Conservation (phyloP, 1,140 invertebrate species). For the Solenopsis fugax region DNA sequence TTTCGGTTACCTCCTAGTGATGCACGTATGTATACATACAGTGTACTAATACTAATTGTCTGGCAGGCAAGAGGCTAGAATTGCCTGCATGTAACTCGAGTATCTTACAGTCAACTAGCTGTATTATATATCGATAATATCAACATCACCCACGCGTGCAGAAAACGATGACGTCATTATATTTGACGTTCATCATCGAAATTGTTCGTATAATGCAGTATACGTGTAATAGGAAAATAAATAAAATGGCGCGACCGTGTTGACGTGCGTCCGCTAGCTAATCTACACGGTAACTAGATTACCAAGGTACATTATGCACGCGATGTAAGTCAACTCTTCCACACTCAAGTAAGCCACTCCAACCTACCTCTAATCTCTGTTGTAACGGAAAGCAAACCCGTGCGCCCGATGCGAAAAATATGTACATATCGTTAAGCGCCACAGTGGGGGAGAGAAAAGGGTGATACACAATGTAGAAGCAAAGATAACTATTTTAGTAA, state of each 20-base stretch:
- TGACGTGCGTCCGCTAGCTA: slow-evolving; percentile 23
- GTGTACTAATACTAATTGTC: slow-evolving; percentile 4
- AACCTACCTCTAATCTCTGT: slow-evolving; percentile 54
- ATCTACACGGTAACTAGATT: slow-evolving; percentile 60
- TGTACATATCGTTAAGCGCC: slow-evolving; percentile 32
- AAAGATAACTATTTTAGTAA: slow-evolving; percentile 28
- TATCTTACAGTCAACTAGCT: background rate
- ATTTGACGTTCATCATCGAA: slow-evolving; percentile 13
- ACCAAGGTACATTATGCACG: slow-evolving; percentile 35
- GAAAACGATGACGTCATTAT: slow-evolving; percentile 1
- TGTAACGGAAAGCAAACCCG: slow-evolving; percentile 44
- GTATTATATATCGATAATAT: background rate
- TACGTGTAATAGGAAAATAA: slow-evolving; percentile 29
- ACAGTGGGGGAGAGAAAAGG: background rate
- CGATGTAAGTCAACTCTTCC: slow-evolving; percentile 46
- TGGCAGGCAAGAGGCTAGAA: background rate
- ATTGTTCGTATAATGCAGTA: slow-evolving; percentile 24
- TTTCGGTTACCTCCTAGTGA: background rate
- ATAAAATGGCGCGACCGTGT: slow-evolving; percentile 31
- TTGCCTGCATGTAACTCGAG: background rate
- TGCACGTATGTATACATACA: background rate
- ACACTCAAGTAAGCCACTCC: slow-evolving; percentile 44
- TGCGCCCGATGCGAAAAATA: slow-evolving; percentile 48
- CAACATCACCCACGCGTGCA: slow-evolving; percentile 30
- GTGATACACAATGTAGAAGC: slow-evolving; percentile 5